Evolutionary conservation across 2,113 vertebrate genomes (phyloP).

Genomic region (Manacus vitellinus): DNA sequence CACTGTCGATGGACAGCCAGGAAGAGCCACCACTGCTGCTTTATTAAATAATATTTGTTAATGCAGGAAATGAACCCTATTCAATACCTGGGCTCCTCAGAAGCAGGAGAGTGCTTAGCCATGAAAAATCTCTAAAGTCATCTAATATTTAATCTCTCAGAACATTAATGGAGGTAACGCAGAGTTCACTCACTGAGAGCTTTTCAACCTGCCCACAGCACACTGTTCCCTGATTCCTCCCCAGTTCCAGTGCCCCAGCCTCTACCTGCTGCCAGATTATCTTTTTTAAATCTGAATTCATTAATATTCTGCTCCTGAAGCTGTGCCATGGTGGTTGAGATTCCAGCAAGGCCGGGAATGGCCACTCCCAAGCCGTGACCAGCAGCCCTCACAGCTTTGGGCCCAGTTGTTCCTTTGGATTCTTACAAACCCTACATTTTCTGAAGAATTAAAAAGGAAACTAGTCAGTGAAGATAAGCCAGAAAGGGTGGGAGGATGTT

Average conservation of each 20-base stretch:
- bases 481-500: neutral
- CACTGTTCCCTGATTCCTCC: neutral
- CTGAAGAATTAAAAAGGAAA: neutral
- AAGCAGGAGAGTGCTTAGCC: neutral
- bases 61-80: neutral
- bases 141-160: neutral
- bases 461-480: fast-evolving
- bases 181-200: neutral
- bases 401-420: neutral
- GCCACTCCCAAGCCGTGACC: fast-evolving
- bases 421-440: neutral
- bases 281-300: fast-evolving
- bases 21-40: neutral
- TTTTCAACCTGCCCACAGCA: neutral
- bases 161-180: neutral
- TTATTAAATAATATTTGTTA: neutral
- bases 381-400: neutral
- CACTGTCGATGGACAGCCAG: neutral
- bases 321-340: fast-evolving
- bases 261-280: neutral
- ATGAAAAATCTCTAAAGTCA: neutral
- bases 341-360: neutral
- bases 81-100: neutral
- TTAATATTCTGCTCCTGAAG: neutral
- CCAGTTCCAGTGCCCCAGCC: neutral